Percentiles rank a stretch among this genome's conserved stretches.
Conservation (phyloP, 1,140 invertebrate species). For the Sweltsa coloradensis region DNA sequence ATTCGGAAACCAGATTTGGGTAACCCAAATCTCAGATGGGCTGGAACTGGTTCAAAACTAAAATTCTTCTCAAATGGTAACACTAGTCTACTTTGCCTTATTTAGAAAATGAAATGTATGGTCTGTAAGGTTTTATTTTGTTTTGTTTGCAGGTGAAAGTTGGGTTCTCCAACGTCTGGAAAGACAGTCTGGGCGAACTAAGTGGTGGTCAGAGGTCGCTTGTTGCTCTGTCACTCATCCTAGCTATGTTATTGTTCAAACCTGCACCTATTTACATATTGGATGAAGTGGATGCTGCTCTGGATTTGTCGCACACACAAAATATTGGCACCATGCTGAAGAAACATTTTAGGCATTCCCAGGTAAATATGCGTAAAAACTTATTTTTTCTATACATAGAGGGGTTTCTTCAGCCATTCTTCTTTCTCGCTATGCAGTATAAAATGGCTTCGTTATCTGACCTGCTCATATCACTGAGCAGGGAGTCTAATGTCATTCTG, state of each 20-base stretch:
- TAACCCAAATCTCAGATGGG: no score
- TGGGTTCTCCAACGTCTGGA: conserved; percentile 89
- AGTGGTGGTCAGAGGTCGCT: conserved; percentile 95
- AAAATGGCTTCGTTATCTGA: no score
- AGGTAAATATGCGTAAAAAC: conserved; percentile 45
- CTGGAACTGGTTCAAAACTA: no score
- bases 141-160: conserved; percentile 63
- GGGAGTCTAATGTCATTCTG: no score
- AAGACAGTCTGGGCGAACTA: conserved; percentile 89
- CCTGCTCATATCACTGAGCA: no score
- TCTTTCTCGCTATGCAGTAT: background rate
- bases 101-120: no score
- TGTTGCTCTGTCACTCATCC: conserved; percentile 89
- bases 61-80: no score
- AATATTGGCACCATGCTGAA: conserved; percentile 96
- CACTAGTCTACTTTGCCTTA: no score
- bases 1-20: no score
- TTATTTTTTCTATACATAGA: no score
- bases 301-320: conserved; percentile 97
- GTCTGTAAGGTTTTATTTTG: no score
- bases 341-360: conserved; percentile 86
- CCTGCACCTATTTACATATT: conserved; percentile 98
- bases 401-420: no score
- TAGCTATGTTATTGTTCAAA: conserved; percentile 93
- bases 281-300: conserved; percentile 97